A percentile compares a stretch with the other conserved stretches of the same genome.
Evolutionary conservation across 1,140 invertebrate species (phyloP).

Genomic region (Coelopa frigida): DNA sequence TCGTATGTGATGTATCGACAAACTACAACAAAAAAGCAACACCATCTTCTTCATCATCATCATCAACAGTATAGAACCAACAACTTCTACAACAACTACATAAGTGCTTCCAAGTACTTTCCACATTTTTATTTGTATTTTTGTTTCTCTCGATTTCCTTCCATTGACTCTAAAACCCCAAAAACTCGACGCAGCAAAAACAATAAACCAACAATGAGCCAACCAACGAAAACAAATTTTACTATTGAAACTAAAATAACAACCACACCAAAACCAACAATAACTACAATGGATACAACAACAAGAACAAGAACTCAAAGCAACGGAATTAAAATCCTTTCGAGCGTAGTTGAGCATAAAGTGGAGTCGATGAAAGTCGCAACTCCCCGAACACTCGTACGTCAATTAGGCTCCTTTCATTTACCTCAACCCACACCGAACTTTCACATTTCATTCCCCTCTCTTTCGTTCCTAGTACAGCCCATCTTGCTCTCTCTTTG

Average conservation of each 20-base stretch:
- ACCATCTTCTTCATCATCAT: too few species aligned
- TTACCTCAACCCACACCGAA: too few species aligned
- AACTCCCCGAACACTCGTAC: constrained; percentile 43
- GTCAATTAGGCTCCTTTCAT: constrained; percentile 44
- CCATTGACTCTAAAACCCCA: neutral
- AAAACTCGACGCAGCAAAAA: neutral
- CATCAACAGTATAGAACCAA: too few species aligned
- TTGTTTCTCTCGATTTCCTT: too few species aligned
- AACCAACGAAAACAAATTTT: neutral
- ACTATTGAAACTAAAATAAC: too few species aligned
- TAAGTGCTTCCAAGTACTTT: too few species aligned
- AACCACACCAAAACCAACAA: neutral
- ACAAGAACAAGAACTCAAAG: neutral
- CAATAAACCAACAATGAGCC: neutral
- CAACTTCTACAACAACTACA: neutral
- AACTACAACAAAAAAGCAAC: too few species aligned
- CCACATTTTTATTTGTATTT: too few species aligned
- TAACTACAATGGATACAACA: neutral
- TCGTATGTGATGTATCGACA: too few species aligned
- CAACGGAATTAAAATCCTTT: too few species aligned
- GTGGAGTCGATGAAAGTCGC: constrained; percentile 44
- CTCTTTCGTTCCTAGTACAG: neutral
- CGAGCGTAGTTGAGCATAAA: constrained; percentile 25
- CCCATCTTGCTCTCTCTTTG: too few species aligned
- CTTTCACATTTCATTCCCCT: constrained; percentile 11